Conservation (phyloP, 2,797 vertebrate species). For the Pelochelys cantorii region DNA sequence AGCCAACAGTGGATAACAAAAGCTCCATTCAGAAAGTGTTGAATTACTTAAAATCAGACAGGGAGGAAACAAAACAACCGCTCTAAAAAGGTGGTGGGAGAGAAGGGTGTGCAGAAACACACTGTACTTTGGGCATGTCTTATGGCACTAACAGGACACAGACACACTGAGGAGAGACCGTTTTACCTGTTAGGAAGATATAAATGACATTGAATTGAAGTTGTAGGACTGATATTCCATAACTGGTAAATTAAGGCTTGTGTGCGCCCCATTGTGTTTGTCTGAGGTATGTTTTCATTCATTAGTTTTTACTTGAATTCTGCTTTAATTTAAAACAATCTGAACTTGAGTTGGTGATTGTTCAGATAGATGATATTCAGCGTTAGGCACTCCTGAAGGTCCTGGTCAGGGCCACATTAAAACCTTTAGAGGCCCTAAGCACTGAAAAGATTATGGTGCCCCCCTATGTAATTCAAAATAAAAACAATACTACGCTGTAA, state of each 20-base stretch:
- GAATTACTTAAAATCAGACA: neutral
- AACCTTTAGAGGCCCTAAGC: no score
- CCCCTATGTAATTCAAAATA: no score
- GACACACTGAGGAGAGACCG: neutral
- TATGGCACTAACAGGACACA: neutral
- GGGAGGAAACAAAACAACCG: neutral
- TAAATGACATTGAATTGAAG: neutral
- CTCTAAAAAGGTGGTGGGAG: neutral
- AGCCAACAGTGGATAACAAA: neutral
- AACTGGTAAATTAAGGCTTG: neutral
- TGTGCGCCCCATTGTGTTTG: neutral
- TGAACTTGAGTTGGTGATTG: neutral
- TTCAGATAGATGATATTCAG: neutral
- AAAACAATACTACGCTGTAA: no score
- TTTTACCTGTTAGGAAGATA: neutral
- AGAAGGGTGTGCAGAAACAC: neutral
- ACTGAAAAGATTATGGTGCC: no score
- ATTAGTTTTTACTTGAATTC: neutral
- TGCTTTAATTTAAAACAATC: neutral
- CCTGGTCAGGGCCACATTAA: no score
- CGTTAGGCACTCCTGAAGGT: neutral
- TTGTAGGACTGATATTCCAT: neutral
- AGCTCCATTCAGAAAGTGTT: neutral
- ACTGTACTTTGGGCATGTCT: neutral
- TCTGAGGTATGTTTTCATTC: neutral